phyloP scores from a whole-genome alignment of 2,797 vertebrate genomes.

The Acanthiza pusilla region DNA sequence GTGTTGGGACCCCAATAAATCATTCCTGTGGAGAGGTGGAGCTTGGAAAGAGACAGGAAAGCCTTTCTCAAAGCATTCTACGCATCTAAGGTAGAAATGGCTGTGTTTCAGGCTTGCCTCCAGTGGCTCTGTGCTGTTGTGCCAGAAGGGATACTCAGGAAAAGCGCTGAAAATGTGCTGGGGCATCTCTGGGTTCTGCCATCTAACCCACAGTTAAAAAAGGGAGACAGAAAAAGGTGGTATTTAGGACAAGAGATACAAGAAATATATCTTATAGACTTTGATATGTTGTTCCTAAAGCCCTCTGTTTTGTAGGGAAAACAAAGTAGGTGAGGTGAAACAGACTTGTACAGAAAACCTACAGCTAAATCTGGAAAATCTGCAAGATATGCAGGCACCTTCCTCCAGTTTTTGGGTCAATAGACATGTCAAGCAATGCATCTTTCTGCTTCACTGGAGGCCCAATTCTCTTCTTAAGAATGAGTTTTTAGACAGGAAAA shows the following conservation, averaged over 20 bases:
- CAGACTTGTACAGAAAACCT: not conserved
- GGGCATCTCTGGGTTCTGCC: not conserved
- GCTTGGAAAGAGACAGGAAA: not conserved
- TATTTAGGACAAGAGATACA: not conserved
- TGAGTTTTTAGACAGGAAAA: not conserved
- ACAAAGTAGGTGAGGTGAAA: not conserved
- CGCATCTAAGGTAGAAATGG: not conserved
- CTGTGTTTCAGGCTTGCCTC: not conserved
- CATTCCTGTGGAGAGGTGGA: not conserved
- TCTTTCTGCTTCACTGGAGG: not conserved
- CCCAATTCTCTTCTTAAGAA: not conserved
- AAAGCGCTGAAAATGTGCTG: not conserved
- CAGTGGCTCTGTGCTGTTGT: fast-evolving
- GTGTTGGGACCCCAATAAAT: not conserved
- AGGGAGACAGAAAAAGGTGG: not conserved
- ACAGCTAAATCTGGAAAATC: not conserved
- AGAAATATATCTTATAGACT: not conserved
- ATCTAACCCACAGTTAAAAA: not conserved
- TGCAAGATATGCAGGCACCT: not conserved
- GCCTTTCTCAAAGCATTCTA: not conserved
- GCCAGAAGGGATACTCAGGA: not conserved
- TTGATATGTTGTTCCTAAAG: not conserved
- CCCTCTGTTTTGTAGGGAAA: not conserved
- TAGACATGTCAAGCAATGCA: not conserved
- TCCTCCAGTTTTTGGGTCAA: conserved; percentile 7